These are phyloP conservation scores for Melanotaenia boesemani DNA, from an alignment of 2,797 vertebrate genomes.

Conservation along the genomic window DNA sequence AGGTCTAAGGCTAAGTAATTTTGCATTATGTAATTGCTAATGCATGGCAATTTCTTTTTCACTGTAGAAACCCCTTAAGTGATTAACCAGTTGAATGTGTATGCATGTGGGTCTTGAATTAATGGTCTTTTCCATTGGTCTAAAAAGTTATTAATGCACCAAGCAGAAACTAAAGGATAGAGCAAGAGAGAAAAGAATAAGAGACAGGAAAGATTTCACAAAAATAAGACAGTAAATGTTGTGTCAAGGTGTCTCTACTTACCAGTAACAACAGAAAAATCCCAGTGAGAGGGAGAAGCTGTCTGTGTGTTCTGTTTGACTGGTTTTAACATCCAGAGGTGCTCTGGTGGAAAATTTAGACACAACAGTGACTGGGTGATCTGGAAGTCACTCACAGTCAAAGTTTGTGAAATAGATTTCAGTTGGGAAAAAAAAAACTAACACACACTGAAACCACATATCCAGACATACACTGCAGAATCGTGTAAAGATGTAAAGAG, in stretches of 20 bases:
- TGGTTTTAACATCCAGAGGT: conserved; percentile 1
- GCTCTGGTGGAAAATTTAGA: conserved; percentile 14
- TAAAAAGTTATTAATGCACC: conserved; percentile 2
- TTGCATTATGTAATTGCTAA: conserved; percentile 38
- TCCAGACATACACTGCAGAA: not conserved
- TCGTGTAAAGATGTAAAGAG: not conserved
- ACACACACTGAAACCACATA: conserved; percentile 1
- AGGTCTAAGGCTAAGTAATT: conserved; percentile 30
- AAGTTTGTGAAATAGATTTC: not conserved
- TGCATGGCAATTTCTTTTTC: conserved; percentile 28
- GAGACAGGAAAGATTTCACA: not conserved
- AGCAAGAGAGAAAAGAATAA: not conserved
- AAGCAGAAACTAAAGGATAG: not conserved
- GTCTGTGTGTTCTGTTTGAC: conserved; percentile 6
- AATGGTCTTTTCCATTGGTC: not conserved
- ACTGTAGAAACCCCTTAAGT: conserved; percentile 11
- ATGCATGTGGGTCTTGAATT: conserved; percentile 17
- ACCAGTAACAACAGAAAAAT: conserved; percentile 8
- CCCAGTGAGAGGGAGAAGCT: conserved; percentile 1
- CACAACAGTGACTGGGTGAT: not conserved
- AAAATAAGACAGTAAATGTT: not conserved
- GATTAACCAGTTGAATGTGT: conserved; percentile 11
- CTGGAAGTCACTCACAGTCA: conserved; percentile 24
- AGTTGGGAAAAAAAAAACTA: no score
- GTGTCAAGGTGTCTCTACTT: conserved; percentile 1